phyloP scores from a whole-genome alignment of 2,797 vertebrate species.

The Thripadectes ignobilis region DNA sequence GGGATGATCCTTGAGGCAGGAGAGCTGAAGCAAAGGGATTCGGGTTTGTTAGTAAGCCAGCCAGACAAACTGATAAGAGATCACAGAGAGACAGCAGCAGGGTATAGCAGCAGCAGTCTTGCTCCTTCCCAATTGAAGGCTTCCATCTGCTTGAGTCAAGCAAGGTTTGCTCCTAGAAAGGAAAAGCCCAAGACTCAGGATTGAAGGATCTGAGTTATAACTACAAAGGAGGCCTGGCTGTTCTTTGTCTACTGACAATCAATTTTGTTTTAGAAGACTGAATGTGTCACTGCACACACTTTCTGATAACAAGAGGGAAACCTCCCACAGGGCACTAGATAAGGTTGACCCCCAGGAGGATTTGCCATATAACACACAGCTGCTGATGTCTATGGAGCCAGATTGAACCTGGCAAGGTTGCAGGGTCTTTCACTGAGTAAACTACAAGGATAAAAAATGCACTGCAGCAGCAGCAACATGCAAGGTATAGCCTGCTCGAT shows the following conservation, averaged over 20 bases:
- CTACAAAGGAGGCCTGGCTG: constrained; percentile 4
- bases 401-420: background rate
- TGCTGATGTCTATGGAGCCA: background rate
- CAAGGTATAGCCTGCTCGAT: background rate
- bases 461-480: background rate
- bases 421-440: background rate
- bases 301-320: constrained; percentile 16
- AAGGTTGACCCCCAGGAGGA: background rate
- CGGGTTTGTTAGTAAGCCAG: background rate
- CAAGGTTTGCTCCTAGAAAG: background rate
- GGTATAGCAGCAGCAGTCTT: background rate
- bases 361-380: background rate
- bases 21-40: background rate
- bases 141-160: background rate
- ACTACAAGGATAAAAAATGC: background rate
- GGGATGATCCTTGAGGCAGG: background rate
- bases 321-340: background rate
- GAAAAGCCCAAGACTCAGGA: background rate
- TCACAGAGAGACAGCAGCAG: background rate
- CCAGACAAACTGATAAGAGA: background rate
- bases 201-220: background rate
- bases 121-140: background rate
- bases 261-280: background rate
- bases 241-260: constrained; percentile 39
- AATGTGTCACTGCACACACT: background rate